Conservation (phyloP, 1,140 invertebrate genomes). For the Episyrphus balteatus region DNA sequence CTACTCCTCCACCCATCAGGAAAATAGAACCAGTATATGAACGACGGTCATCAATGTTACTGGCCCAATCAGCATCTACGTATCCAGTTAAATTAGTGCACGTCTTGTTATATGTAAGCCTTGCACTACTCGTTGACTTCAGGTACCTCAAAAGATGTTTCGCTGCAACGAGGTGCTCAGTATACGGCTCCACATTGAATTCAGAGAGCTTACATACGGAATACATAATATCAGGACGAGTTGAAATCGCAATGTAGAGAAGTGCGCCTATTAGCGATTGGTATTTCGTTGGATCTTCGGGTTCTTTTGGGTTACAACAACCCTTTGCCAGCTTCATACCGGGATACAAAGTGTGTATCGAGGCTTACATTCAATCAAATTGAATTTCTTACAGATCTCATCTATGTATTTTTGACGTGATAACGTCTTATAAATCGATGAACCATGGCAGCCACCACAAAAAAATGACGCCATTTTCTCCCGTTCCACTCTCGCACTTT, state of each 20-base stretch:
- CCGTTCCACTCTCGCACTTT: too few relatives aligned
- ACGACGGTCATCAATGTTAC: slow-evolving; percentile 18
- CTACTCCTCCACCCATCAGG: slow-evolving; percentile 11
- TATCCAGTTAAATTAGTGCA: background rate
- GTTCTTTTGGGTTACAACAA: background rate
- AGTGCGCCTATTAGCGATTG: slow-evolving; percentile 3
- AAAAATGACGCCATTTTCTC: too few relatives aligned
- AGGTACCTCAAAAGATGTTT: slow-evolving; percentile 1
- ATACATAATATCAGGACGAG: slow-evolving; percentile 4
- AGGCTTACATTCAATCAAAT: slow-evolving; percentile 2
- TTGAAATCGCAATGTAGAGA: slow-evolving; percentile 3
- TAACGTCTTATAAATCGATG: too few relatives aligned
- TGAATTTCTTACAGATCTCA: slow-evolving; percentile 4
- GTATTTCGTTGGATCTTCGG: slow-evolving; percentile 1
- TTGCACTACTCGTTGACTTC: background rate
- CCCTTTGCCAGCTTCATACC: slow-evolving; percentile 1
- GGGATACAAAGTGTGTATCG: background rate
- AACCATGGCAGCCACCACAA: too few relatives aligned
- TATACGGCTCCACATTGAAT: background rate
- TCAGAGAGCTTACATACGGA: slow-evolving; percentile 1
- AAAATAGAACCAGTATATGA: slow-evolving; percentile 31
- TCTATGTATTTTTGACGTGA: too few relatives aligned
- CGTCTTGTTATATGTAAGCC: background rate
- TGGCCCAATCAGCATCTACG: slow-evolving; percentile 21
- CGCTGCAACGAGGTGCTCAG: slow-evolving; percentile 1